These are phyloP conservation scores for Dryobates pubescens DNA, from an alignment of 2,797 vertebrate genomes.

Conservation along the genomic window DNA sequence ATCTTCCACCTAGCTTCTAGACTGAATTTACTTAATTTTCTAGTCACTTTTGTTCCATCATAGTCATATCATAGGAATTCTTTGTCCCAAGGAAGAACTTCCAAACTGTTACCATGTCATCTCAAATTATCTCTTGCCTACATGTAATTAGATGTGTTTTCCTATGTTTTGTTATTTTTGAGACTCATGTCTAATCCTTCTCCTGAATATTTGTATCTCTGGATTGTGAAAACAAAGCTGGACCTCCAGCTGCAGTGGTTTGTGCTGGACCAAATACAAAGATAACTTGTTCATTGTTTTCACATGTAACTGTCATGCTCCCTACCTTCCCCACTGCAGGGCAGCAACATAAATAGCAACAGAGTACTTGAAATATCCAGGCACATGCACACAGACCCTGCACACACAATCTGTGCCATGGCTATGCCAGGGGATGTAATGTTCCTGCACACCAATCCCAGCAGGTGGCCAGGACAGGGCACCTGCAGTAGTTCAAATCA, in stretches of 20 bases:
- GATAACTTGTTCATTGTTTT: neutral
- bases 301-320: accelerated
- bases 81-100: neutral
- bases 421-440: neutral
- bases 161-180: neutral
- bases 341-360: neutral
- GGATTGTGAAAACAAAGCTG: neutral
- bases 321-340: neutral
- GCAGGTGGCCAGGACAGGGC: neutral
- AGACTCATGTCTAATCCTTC: neutral
- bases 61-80: neutral
- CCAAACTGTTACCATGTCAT: neutral
- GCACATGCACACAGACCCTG: neutral
- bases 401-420: neutral
- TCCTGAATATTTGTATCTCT: neutral
- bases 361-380: neutral
- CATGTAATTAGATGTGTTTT: neutral
- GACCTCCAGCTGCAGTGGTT: neutral
- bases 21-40: neutral
- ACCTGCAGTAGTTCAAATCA: neutral
- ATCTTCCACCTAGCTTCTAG: neutral
- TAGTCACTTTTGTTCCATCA: neutral
- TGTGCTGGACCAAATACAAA: neutral
- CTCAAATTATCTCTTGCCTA: neutral
- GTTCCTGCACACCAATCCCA: neutral